Evolutionary conservation across 1,140 invertebrate genomes (phyloP).

Genomic region (Sitodiplosis mosellana): DNA sequence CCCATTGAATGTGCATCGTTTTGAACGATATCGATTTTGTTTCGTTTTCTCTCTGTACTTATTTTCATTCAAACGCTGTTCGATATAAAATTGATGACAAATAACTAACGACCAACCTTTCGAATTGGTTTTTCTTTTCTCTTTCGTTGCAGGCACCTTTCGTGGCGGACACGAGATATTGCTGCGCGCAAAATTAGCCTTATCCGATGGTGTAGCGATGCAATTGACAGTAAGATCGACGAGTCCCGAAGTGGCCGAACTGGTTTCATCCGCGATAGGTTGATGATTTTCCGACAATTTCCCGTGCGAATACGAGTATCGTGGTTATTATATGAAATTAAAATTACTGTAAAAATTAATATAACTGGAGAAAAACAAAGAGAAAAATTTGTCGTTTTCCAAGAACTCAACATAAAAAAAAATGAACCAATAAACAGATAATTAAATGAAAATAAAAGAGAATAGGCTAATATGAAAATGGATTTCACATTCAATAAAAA

Average conservation of each 20-base stretch:
- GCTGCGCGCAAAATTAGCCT: conserved; percentile 63
- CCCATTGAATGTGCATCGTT: neutral
- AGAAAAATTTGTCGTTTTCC: too few species aligned
- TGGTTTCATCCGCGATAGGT: conserved; percentile 70
- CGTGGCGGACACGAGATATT: conserved; percentile 78
- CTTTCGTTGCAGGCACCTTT: conserved; percentile 45
- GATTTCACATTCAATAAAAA: too few species aligned
- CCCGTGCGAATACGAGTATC: too few species aligned
- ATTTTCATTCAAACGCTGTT: neutral
- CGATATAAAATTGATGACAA: neutral
- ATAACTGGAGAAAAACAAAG: too few species aligned
- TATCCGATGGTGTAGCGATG: conserved; percentile 59
- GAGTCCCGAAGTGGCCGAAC: conserved; percentile 54
- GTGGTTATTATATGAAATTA: too few species aligned
- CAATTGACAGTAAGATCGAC: conserved; percentile 43
- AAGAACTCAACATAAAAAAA: too few species aligned
- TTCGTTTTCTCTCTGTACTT: neutral
- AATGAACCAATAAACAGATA: too few species aligned
- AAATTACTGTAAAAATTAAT: too few species aligned
- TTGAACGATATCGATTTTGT: neutral
- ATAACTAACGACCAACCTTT: neutral
- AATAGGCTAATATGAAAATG: too few species aligned
- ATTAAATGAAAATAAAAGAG: too few species aligned
- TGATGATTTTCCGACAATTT: conserved; percentile 27
- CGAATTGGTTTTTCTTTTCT: neutral